Base-by-base conservation (phyloP, 2,888 invertebrate species). In the Neoitamus cyanurus region DNA sequence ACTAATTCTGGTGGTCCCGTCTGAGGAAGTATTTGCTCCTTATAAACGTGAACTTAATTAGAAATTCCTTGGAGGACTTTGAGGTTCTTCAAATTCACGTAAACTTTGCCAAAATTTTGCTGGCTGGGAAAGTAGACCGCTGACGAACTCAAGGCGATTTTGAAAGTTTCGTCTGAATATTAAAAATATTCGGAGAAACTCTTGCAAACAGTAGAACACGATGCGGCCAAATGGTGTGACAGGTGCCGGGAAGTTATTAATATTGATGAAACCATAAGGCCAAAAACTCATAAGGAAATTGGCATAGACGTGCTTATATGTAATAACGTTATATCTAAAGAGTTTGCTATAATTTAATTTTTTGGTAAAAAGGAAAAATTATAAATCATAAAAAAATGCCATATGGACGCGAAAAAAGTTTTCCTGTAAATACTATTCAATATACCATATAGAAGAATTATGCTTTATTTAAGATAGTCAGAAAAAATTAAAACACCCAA, bases 41-140 rank as follows among this genome's bases (percentile, higher is more conserved):
- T 15, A 70, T 70, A 70, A 70, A 70, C 25, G 30, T 70, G 70
- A 31, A 70, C 70, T 70, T 70, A 70, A 70, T 70, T 70, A 70
- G 70, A 28, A 70, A 70, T 34, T 70, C 58, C 58, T 58, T 20
- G 20, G 58, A 58, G 58, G 58, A 58, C 58, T 58, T 58, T 58
- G 58, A 15, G 58, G 20, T 58, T 58, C 58, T 58, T 58, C 20
- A 58, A 25, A 58, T 58, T 58, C 20, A 58, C 25, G 58, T 20
- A 58, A 58, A 58, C 15, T 58, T 15, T 20, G 7, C 20, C 58
- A 58, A 58, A 58, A 20, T 58, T 58, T 9, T 15, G 25, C 20
- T 58, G 25, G 58, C 58, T 58, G 4, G n/a, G n/a, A 58, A 58
- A 58, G 20, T 58, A 58, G 58, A 9, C 25, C 58, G 25, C 58